Conservation (phyloP, 2,113 vertebrate species). For the Ciconia maguari region DNA sequence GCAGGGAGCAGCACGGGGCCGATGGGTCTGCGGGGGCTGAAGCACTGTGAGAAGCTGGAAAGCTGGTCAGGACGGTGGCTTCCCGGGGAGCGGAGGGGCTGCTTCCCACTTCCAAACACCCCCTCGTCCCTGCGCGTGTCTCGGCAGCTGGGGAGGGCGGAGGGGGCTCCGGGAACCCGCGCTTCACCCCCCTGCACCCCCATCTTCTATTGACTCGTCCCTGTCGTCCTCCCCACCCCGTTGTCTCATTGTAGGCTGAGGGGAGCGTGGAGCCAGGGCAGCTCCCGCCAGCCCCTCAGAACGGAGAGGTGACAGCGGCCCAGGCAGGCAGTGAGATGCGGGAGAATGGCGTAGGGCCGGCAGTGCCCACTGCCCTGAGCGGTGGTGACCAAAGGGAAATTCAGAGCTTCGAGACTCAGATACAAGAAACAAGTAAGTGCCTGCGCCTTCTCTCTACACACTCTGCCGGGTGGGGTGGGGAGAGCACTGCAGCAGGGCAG, state of each 20-base stretch:
- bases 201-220: constrained; percentile 30
- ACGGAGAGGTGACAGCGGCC: constrained; percentile 62
- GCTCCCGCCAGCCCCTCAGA: constrained; percentile 71
- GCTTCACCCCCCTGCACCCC: constrained; percentile 42
- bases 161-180: not conserved
- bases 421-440: constrained; percentile 97
- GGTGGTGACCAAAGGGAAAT: constrained; percentile 81
- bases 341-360: constrained; percentile 84
- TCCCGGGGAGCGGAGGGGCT: not conserved
- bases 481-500: not conserved
- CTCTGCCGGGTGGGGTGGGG: not conserved
- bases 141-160: not conserved
- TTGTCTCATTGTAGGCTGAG: constrained; percentile 87
- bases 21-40: accelerated
- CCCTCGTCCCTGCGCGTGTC: not conserved
- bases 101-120: accelerated
- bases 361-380: constrained; percentile 68
- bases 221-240: not conserved
- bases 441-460: not conserved
- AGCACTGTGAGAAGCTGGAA: not conserved
- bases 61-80: not conserved
- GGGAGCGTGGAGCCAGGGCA: constrained; percentile 77
- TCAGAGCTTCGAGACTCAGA: constrained; percentile 86
- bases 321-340: constrained; percentile 64
- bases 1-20: not conserved